These are phyloP conservation scores for Setipinna tenuifilis DNA, from an alignment of 2,797 vertebrate species.

Conservation along the genomic window DNA sequence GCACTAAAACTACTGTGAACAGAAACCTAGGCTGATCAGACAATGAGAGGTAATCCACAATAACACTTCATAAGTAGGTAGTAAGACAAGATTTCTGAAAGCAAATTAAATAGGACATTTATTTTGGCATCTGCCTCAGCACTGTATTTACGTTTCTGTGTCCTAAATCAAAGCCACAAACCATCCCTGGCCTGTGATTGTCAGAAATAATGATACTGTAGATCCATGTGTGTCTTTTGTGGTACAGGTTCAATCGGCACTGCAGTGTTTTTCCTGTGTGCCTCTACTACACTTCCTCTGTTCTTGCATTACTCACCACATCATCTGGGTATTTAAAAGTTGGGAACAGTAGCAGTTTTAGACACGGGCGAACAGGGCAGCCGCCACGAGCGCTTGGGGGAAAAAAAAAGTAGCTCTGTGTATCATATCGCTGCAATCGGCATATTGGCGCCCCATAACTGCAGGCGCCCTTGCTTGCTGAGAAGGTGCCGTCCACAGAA, in stretches of 20 bases:
- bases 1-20: not conserved
- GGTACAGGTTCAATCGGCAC: constrained; percentile 15
- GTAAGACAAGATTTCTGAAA: not conserved
- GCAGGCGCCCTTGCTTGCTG: too few species aligned
- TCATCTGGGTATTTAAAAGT: constrained; percentile 75
- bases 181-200: not conserved
- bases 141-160: not conserved
- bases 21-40: not conserved
- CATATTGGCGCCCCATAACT: too few species aligned
- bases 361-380: too few species aligned
- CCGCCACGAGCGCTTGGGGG: too few species aligned
- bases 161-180: not conserved
- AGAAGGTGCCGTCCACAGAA: too few species aligned
- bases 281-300: constrained; percentile 53
- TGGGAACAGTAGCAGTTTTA: too few species aligned
- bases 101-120: not conserved
- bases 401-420: too few species aligned
- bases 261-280: constrained; percentile 59
- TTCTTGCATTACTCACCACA: constrained; percentile 72
- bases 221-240: not conserved
- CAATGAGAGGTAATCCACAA: not conserved
- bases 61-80: not conserved
- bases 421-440: too few species aligned
- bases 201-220: too few species aligned
- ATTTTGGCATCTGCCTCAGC: not conserved